Evolutionary conservation across 1,140 invertebrate species (phyloP).

Genomic region (Drosophila sp.): DNA sequence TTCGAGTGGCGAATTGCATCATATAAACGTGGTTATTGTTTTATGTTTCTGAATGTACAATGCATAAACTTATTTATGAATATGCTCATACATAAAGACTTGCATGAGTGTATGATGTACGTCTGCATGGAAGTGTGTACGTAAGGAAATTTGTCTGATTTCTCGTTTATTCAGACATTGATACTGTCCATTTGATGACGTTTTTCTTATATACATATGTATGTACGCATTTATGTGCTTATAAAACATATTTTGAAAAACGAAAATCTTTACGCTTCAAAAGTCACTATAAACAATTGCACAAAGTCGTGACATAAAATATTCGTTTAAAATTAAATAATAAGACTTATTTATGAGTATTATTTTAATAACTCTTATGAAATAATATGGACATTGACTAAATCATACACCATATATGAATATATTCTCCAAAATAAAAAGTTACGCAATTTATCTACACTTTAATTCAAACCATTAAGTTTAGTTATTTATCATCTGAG

Average conservation of each 20-base stretch:
- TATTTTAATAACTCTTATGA: slow-evolving; percentile 12
- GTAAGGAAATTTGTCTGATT: slow-evolving; percentile 6
- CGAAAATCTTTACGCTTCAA: neutral
- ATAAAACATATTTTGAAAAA: neutral
- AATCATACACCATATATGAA: too few species aligned
- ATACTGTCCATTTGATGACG: neutral
- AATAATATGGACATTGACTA: too few species aligned
- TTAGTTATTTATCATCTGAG: neutral
- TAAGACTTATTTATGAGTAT: slow-evolving; percentile 20
- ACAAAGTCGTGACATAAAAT: neutral
- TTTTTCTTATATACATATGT: slow-evolving; percentile 13
- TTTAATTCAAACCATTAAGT: neutral
- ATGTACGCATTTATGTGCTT: slow-evolving; percentile 21
- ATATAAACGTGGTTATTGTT: slow-evolving; percentile 43
- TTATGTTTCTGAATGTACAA: slow-evolving; percentile 14
- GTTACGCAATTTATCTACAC: neutral
- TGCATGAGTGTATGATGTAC: neutral
- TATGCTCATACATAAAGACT: slow-evolving; percentile 39
- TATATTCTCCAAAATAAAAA: neutral
- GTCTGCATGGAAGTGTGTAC: slow-evolving; percentile 3
- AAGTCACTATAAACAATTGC: neutral
- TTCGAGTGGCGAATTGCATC: slow-evolving; percentile 37
- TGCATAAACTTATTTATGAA: slow-evolving; percentile 8
- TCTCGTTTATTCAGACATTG: slow-evolving; percentile 7
- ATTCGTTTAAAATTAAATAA: too few species aligned